These are phyloP conservation scores for Sebastes minor DNA, from an alignment of 2,797 vertebrate genomes.

Conservation along the genomic window DNA sequence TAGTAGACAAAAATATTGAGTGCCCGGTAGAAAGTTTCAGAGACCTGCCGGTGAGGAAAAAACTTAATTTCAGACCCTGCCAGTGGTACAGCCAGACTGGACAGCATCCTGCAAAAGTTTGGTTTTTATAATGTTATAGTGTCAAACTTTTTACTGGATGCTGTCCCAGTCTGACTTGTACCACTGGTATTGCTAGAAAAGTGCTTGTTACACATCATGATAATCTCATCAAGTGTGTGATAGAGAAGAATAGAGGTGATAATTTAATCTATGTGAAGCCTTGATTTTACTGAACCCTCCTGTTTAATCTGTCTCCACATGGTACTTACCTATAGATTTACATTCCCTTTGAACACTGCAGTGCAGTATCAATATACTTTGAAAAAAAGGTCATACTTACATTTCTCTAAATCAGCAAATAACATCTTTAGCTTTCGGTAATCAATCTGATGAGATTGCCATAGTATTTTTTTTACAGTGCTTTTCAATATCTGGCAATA, in stretches of 20 bases:
- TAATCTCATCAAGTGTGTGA: background rate
- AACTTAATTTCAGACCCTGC: too few relatives aligned
- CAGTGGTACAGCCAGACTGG: background rate
- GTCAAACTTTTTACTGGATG: background rate
- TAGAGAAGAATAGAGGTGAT: background rate
- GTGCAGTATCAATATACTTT: background rate
- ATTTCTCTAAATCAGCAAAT: background rate
- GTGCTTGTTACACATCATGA: background rate
- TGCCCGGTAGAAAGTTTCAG: too few relatives aligned
- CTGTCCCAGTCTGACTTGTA: background rate
- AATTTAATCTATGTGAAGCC: background rate
- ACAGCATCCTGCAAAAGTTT: background rate
- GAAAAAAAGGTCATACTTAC: background rate
- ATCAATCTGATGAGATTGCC: too few relatives aligned
- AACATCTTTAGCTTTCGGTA: background rate
- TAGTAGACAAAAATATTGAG: accelerated
- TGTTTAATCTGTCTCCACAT: background rate
- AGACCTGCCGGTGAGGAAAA: too few relatives aligned
- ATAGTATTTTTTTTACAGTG: background rate
- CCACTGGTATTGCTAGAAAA: too few relatives aligned
- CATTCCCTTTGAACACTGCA: background rate
- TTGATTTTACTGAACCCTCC: background rate
- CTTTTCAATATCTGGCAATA: background rate
- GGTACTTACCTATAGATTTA: background rate
- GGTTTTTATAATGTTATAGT: too few relatives aligned